Base-by-base conservation (phyloP, 2,113 vertebrate species). In the Burhinus bistriatus region DNA sequence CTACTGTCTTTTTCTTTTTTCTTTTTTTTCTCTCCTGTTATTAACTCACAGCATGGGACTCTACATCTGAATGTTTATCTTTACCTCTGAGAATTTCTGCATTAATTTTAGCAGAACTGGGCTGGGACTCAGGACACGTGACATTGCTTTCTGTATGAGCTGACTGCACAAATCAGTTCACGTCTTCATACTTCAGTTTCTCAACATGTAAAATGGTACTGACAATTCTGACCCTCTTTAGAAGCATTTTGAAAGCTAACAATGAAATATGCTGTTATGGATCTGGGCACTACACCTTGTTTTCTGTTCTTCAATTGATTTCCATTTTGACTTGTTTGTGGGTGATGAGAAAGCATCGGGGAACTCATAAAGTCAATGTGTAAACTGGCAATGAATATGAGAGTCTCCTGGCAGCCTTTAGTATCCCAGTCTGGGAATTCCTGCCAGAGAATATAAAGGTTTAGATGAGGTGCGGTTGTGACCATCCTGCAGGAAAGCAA, bases 11-110 rank as follows among this genome's bases (percentile, higher is more conserved):
- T 89, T 75, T 40, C 1, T 20, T 12, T 59, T 11, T 11, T 29
- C 3, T 34, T 18, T 11, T 4, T 7, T 3, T 1, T 0, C 5
- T 65, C 9, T 58, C 3, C 2, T 11, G 1, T 62, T 89, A 38
- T n/a, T 66, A 80, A 58, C 36, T 78, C n/a, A 49, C 5, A 47
- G 2, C 9, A 71, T 75, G 10, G 5, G 30, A 40, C 12, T 49
- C 9, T 20, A 29, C 12, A 9, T 29, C 11, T 38, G 20, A 71
- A n/a, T 49, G 26, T 42, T 82, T 55, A 3, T 38, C 7, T 89
- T 76, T 45, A 12, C 32, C 16, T 79, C 71, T 61, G 14, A 12
- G 18, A 58, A 36, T 66, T 87, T 76, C 26, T 64, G 52, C 55
- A 55, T 64, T 45, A 38, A 69, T 57, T 73, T 83, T 9, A 26